A percentile compares a stretch with the other conserved stretches of the same genome.
Evolutionary conservation across 1,140 invertebrate genomes (phyloP).

Genomic region (Neotoxoptera formosana): DNA sequence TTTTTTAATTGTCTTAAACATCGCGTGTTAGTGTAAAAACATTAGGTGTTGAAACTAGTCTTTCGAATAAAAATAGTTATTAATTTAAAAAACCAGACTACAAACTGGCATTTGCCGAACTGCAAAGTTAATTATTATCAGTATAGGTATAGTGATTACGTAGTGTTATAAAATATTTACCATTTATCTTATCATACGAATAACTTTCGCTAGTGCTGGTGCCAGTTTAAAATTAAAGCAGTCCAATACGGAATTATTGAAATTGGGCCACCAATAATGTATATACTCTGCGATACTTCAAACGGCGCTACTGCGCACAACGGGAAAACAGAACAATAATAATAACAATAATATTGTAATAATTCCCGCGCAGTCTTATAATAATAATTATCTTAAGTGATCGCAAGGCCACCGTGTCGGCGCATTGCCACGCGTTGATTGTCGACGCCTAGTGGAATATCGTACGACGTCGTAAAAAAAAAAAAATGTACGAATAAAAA

Average conservation of each 20-base stretch:
- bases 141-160: background rate
- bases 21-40: background rate
- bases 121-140: background rate
- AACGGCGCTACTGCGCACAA: background rate
- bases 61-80: background rate
- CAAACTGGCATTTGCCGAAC: background rate
- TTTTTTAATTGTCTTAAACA: background rate
- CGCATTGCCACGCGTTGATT: background rate
- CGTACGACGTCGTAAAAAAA: background rate
- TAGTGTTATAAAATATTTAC: background rate
- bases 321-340: background rate
- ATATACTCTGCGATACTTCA: background rate
- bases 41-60: background rate
- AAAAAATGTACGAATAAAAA: background rate
- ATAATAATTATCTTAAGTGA: constrained; percentile 9
- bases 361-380: background rate
- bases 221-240: background rate
- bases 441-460: background rate
- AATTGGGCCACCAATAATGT: background rate
- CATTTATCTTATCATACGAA: background rate
- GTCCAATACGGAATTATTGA: background rate
- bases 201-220: background rate
- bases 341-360: background rate
- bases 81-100: background rate
- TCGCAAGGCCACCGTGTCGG: background rate